Percentiles rank a stretch among this genome's conserved stretches.
These are phyloP conservation scores for Synaphobranchus kaupii DNA, from an alignment of 2,797 vertebrate species.

Conservation along the genomic window DNA sequence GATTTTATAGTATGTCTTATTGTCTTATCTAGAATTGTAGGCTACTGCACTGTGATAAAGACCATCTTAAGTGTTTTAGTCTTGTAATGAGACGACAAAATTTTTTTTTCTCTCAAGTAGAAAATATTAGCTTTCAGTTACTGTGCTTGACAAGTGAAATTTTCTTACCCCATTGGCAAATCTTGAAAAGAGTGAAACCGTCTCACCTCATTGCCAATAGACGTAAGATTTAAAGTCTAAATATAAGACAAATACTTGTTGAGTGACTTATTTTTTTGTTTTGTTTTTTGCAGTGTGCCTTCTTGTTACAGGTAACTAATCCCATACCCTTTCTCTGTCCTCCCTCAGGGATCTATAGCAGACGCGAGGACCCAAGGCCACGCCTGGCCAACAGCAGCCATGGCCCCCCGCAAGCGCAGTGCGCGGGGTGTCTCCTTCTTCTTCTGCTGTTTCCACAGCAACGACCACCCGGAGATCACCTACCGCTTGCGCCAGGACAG, in stretches of 20 bases:
- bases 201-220: no score
- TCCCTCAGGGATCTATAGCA: background rate
- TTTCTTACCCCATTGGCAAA: no score
- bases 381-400: conserved; percentile 61
- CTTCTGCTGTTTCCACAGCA: conserved; percentile 96
- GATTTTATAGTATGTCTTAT: background rate
- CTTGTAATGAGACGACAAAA: no score
- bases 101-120: no score
- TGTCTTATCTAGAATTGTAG: background rate
- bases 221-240: no score
- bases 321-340: background rate
- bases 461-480: conserved; percentile 95
- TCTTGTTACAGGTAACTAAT: background rate
- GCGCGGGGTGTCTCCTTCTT: conserved; percentile 84
- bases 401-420: conserved; percentile 93
- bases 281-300: no score
- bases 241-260: no score
- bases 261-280: no score
- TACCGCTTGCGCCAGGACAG: conserved; percentile 90
- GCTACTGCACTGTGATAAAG: background rate
- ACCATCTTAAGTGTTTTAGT: no score
- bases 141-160: no score
- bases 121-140: no score
- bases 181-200: no score
- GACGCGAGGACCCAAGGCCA: conserved; percentile 29